Evolutionary conservation across 1,140 invertebrate genomes (phyloP), one percentile per base, ranked within the genome.

Genomic region (Pachypeltis micranthus): DNA sequence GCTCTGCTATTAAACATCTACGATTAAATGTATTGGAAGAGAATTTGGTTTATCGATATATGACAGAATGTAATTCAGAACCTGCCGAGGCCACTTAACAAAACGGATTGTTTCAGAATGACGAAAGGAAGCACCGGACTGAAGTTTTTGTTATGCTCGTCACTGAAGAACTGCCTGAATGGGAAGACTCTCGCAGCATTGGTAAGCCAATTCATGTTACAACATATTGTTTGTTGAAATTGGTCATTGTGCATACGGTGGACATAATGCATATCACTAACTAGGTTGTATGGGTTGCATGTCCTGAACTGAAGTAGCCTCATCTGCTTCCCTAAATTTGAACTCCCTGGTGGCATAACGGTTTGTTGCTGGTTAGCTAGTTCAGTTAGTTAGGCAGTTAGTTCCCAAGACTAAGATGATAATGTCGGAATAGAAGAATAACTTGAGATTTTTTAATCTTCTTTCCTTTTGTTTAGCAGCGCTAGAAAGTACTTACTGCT

Each of bases 101-200:
- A n/a, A n/a, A n/a, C n/a, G n/a, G n/a, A n/a, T 51, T 67, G 69
- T 75, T 75, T 16, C 77, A 93, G 92, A 95, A 93, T 74, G 80
- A 83, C 58, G 91, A 95, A 74, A 86, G 93, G 69, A 91, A 90
- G 77, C 90, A 94, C 77, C 81, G 92, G 68, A 96, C 93, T 24
- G 86, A 91, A 73, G 91, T 96, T 56, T 96, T 90, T 78, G 90
- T 95, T 63, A 86, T 96, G 83, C 83, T 84, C 67, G 91, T 95
- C 21, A 91, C 88, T 3, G 85, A 96, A 75, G 90, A 93, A 74
- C 75, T 94, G 68, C 85, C 90, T 25, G 92, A 95, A 73, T 96
- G 92, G 92, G 91, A 95, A 76, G 93, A 96, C 75, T 91, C 90
- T 23, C 82, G 85, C 69, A 67, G 47, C 44, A 67, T 68, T 55